Evolutionary conservation across 2,888 invertebrate species (phyloP).

Genomic region (Temnothorax rugatulus): DNA sequence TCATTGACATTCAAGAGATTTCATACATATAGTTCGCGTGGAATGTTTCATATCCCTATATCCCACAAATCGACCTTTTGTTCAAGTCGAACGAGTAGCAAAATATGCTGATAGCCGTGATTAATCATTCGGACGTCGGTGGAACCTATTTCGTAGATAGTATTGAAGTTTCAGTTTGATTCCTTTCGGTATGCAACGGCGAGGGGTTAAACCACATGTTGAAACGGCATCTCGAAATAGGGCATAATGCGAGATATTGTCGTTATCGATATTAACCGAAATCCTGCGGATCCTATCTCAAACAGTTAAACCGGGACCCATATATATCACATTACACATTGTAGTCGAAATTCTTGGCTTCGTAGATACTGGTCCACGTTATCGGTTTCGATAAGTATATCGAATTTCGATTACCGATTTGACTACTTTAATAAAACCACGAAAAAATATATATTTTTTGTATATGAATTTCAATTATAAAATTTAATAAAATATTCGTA

Average conservation of each 20-base stretch:
- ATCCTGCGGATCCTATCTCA: conserved; percentile 40
- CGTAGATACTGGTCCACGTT: not conserved
- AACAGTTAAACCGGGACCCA: conserved; percentile 21
- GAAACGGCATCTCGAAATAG: conserved; percentile 41
- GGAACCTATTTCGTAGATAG: not conserved
- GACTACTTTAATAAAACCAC: not conserved
- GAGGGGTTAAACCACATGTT: conserved; percentile 12
- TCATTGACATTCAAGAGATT: not conserved
- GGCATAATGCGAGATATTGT: conserved; percentile 43
- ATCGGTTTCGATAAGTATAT: conserved; percentile 6
- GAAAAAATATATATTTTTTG: not conserved
- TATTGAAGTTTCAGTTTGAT: not conserved
- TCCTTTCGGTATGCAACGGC: conserved; percentile 12
- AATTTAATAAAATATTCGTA: not conserved
- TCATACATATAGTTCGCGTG: not conserved
- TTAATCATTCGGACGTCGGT: not conserved
- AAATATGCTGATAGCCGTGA: not conserved
- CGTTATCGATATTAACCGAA: conserved; percentile 50
- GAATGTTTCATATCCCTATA: not conserved
- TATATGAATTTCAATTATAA: not conserved
- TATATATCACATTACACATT: conserved; percentile 30
- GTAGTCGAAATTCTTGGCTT: conserved; percentile 37
- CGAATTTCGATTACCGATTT: not conserved
- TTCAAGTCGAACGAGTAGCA: not conserved
- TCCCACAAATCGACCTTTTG: not conserved